Conservation (phyloP, 2,888 invertebrate genomes). For the Pimpla rufipes region DNA sequence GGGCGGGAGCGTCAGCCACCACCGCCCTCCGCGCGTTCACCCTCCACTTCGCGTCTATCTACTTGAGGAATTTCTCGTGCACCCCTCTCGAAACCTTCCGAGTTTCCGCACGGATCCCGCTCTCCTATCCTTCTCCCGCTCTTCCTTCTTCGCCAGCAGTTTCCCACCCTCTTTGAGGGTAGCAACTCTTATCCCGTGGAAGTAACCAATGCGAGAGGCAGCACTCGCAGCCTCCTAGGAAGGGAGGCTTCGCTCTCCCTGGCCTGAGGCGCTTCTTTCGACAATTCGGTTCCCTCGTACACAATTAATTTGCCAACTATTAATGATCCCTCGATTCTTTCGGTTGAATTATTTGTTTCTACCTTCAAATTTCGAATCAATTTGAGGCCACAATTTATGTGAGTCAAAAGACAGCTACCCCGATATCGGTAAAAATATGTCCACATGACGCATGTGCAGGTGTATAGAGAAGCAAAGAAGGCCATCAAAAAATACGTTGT, state of each 20-base stretch:
- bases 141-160: constrained; percentile 46
- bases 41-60: constrained; percentile 44
- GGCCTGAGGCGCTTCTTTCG: too few relatives aligned
- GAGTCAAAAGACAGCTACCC: too few relatives aligned
- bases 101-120: constrained; percentile 51
- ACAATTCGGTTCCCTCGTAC: constrained; percentile 67
- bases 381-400: too few relatives aligned
- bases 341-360: background rate
- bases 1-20: constrained; percentile 35
- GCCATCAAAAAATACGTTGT: too few relatives aligned
- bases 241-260: too few relatives aligned
- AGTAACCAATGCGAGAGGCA: constrained; percentile 24
- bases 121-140: constrained; percentile 28
- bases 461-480: too few relatives aligned
- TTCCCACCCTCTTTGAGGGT: constrained; percentile 18
- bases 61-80: constrained; percentile 61
- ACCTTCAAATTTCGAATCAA: too few relatives aligned
- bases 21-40: constrained; percentile 31
- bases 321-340: constrained; percentile 65
- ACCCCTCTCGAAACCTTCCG: constrained; percentile 58
- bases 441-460: too few relatives aligned
- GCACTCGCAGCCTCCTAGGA: too few relatives aligned
- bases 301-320: constrained; percentile 70
- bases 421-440: too few relatives aligned
- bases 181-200: constrained; percentile 19